Base-by-base conservation (phyloP, 1,140 invertebrate genomes). In the Chrysomallon squamiferum region DNA sequence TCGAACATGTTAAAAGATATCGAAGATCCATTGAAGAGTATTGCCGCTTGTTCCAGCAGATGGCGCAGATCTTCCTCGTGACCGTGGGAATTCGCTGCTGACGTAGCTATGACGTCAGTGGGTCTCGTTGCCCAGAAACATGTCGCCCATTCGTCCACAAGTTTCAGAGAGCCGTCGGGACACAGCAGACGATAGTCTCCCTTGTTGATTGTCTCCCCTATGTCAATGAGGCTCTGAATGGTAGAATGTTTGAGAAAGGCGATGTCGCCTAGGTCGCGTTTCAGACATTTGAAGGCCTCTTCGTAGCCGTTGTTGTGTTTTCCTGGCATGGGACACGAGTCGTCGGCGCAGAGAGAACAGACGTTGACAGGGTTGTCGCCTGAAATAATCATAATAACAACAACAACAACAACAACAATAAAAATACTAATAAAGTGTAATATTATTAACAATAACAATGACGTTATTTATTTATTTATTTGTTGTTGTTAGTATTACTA, bases 191-290 rank as follows among this genome's bases (percentile, higher is more conserved):
- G 93, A 83, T 94, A 95, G 80, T 97, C 95, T 71, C 93, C 92
- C 27, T 94, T 89, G 79, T 96, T 95, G 25, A 95, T 85, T 0
- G 95, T 93, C 95, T 95, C 97, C 30, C 69, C 93, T 78, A 94
- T 93, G 66, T 93, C 93, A 0, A 93, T 92, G 75, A 93, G 95
- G 80, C 96, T 94, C 20, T 89, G 88, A 0, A 96, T 92, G 0
- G 95, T 94, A 0, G 93, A 95, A 75, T 97, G 94, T 67, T 95
- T 93, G 2, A 95, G 92, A 83, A 97, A 97, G 0, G 96, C 95
- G 13, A 97, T 94, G 79, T 97, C 90, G 1, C 75, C 76, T 25
- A 95, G 95, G 5, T 92, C 91, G 60, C 92, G 89, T 6, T 90
- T 89, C 33, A 95, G 77, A 82, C 93, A 95, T 11, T 90, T 85